Percentiles rank a stretch among this genome's conserved stretches.
These are phyloP conservation scores for Uria lomvia DNA, from an alignment of 2,113 vertebrate species.

Conservation along the genomic window DNA sequence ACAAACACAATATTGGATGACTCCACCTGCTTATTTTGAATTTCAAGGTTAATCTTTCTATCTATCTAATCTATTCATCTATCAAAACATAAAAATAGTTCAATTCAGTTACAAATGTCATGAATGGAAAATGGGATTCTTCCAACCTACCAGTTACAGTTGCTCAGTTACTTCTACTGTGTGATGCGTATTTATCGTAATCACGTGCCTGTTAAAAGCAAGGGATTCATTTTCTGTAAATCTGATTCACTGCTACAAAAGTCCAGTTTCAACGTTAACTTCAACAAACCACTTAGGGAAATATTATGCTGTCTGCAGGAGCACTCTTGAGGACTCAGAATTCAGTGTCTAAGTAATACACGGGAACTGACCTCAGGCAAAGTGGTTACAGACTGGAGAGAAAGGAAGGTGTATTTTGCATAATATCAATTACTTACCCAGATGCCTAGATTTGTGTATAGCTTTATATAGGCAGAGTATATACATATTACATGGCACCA, in stretches of 20 bases:
- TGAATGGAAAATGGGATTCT: not conserved
- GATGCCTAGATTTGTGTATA: not conserved
- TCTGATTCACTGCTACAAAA: accelerated
- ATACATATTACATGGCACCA: not conserved
- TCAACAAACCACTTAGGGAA: not conserved
- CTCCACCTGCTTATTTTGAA: not conserved
- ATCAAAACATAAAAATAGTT: not conserved
- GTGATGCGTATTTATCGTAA: not conserved
- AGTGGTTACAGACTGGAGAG: not conserved
- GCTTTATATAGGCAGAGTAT: not conserved
- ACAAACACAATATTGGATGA: not conserved
- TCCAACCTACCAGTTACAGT: not conserved
- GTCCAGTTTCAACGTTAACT: not conserved
- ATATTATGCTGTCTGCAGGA: not conserved
- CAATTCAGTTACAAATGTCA: not conserved
- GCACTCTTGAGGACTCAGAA: not conserved
- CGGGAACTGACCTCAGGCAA: not conserved
- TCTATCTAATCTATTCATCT: not conserved
- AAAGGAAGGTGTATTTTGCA: not conserved
- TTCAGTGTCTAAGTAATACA: not conserved
- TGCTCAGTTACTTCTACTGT: not conserved
- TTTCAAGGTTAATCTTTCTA: not conserved
- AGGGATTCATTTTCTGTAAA: not conserved
- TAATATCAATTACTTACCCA: not conserved
- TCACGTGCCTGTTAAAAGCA: not conserved